Base-by-base conservation (phyloP, 2,888 invertebrate genomes). In the Latrodectus hesperus region DNA sequence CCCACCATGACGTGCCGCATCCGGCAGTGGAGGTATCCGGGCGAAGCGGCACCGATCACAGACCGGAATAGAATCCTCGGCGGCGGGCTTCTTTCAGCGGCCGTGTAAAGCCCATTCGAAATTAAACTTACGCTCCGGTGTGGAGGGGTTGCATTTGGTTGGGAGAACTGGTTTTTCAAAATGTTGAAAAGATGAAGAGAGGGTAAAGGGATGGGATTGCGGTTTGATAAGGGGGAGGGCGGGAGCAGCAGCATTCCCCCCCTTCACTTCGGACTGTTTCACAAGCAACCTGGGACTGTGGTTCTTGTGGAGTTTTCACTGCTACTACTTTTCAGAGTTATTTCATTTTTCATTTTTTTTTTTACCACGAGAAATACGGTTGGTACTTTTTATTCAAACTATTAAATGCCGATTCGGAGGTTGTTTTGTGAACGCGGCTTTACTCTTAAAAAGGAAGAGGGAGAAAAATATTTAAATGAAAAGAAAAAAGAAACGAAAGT, bases 81-180 rank as follows among this genome's bases (percentile, higher is more conserved):
- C 83, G 60, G 76, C 65, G 76, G 76, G 71, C 51, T 49, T 26
- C 83, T 60, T 60, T 76, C 76, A 49, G 64, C 76, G 70, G 16
- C 71, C 76, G 76, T 71, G 17, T 60, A 55, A 80, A 83, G 76
- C 64, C 76, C 70, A 75, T 70, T 75, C 76, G 70, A 75, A 76
- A 76, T 76, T 83, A 83, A 76, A 76, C 83, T 60, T 83, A 83
- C 22, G 83, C n/a, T 14, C 51, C 14, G 12, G 11, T 8, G 51
- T 17, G 49, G 12, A 38, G 10, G 22, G 64, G 49, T 51, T 17
- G 65, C 11, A 68, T 68, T 68, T 17, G 38, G 49, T 49, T 51
- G 17, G 22, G 49, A 60, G 49, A 72, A 80, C 72, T 72, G 72
- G 80, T 79, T 79, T 72, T 72, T 52, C 68, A 68, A 77, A 77